Percentiles rank a stretch among this genome's conserved stretches.
These are phyloP conservation scores for Cheilosia scutellata DNA, from an alignment of 2,888 invertebrate species.

Conservation along the genomic window DNA sequence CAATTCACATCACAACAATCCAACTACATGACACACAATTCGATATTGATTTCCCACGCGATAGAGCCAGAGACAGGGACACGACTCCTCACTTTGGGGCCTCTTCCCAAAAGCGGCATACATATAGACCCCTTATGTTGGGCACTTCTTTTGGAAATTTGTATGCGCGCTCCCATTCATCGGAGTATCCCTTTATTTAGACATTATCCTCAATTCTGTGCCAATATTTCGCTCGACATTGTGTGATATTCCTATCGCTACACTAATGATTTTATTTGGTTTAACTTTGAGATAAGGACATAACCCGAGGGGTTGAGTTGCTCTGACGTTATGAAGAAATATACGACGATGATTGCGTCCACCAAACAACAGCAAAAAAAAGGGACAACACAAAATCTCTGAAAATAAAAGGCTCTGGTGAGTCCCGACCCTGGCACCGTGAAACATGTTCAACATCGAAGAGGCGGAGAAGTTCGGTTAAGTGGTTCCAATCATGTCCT, in stretches of 20 bases:
- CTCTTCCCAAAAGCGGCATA: neutral
- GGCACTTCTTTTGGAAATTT: slow-evolving; percentile 19
- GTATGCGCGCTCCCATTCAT: slow-evolving; percentile 1
- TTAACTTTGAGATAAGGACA: slow-evolving; percentile 63
- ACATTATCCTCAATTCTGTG: slow-evolving; percentile 66
- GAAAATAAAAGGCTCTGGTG: slow-evolving; percentile 38
- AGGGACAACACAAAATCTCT: slow-evolving; percentile 46
- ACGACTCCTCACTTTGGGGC: slow-evolving; percentile 30
- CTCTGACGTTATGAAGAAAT: neutral
- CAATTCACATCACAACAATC: slow-evolving; percentile 75
- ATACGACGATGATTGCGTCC: slow-evolving; percentile 19
- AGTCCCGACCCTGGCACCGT: slow-evolving; percentile 33
- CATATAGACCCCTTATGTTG: neutral
- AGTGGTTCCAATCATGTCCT: slow-evolving; percentile 76
- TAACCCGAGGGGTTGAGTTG: slow-evolving; percentile 31
- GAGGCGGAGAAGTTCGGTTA: slow-evolving; percentile 72
- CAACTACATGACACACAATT: slow-evolving; percentile 70
- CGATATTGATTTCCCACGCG: slow-evolving; percentile 76
- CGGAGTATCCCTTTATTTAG: slow-evolving; percentile 68
- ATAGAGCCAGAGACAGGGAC: slow-evolving; percentile 37
- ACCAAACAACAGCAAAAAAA: slow-evolving; percentile 15
- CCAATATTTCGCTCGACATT: slow-evolving; percentile 56
- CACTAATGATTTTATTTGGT: slow-evolving; percentile 75
- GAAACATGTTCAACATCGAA: slow-evolving; percentile 71
- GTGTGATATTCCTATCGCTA: slow-evolving; percentile 71